phyloP scores from a whole-genome alignment of 1,140 invertebrate genomes.

The Pseudoatta argentina region DNA sequence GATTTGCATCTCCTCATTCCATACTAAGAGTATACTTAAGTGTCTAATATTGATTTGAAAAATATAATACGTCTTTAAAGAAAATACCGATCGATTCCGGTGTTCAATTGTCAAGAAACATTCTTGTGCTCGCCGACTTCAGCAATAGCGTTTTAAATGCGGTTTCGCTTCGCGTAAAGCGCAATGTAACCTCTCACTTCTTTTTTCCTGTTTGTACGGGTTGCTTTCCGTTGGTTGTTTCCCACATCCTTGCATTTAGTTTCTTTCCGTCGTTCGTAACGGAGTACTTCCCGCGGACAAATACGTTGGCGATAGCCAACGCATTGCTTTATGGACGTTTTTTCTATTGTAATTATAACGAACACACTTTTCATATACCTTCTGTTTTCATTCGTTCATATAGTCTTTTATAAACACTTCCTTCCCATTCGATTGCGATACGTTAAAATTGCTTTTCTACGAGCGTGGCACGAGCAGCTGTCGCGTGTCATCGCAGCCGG shows the following conservation, averaged over 20 bases:
- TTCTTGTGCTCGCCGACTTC: not conserved
- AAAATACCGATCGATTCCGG: not conserved
- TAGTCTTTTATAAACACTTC: slow-evolving; percentile 37
- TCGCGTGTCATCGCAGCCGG: slow-evolving; percentile 34
- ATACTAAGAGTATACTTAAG: not conserved
- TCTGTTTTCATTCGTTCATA: not conserved
- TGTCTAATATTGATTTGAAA: not conserved
- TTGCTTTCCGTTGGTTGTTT: slow-evolving; percentile 10
- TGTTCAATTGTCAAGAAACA: not conserved
- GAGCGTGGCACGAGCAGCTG: slow-evolving; percentile 39
- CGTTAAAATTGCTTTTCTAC: slow-evolving; percentile 61
- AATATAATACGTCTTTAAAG: slow-evolving; percentile 13
- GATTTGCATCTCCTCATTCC: not conserved
- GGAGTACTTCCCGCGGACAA: slow-evolving; percentile 18
- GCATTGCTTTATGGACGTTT: not conserved
- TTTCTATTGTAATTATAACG: slow-evolving; percentile 23
- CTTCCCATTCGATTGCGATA: slow-evolving; percentile 14
- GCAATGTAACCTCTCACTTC: slow-evolving; percentile 3
- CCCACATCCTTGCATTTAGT: slow-evolving; percentile 29
- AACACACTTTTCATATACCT: not conserved
- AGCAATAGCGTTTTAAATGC: slow-evolving; percentile 17
- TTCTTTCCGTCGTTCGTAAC: slow-evolving; percentile 24
- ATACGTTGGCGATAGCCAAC: not conserved
- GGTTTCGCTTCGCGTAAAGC: slow-evolving; percentile 12
- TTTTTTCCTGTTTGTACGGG: slow-evolving; percentile 1